phyloP scores from a whole-genome alignment of 2,113 vertebrate species.

The Cryptotis parvus region DNA sequence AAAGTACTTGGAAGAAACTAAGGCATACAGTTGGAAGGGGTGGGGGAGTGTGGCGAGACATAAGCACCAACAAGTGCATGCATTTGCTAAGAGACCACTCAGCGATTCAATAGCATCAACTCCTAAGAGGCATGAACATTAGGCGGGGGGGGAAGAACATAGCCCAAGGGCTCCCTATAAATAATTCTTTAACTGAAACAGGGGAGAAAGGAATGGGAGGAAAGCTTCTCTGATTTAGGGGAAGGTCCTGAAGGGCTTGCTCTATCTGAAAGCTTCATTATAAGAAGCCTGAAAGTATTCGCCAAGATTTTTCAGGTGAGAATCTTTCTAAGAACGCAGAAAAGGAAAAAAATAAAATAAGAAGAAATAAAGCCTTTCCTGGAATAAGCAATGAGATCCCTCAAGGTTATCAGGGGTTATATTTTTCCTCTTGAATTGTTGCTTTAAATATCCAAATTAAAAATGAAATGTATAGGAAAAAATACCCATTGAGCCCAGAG shows the following conservation, averaged over 20 bases:
- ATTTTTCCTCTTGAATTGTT: constrained; percentile 54
- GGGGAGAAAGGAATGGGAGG: constrained; percentile 55
- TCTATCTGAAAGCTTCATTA: constrained; percentile 78
- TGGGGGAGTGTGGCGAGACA: background rate
- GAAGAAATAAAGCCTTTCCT: background rate
- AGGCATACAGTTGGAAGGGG: background rate
- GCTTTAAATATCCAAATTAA: constrained; percentile 75
- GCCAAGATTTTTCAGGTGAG: constrained; percentile 76
- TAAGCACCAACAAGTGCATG: constrained; percentile 72
- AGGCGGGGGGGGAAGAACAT: constrained; percentile 47
- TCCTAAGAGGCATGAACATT: constrained; percentile 70
- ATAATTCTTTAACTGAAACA: constrained; percentile 78
- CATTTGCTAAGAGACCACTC: constrained; percentile 79
- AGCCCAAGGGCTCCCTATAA: constrained; percentile 76
- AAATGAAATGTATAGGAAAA: constrained; percentile 48
- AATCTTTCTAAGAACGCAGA: constrained; percentile 76
- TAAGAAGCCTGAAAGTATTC: constrained; percentile 66
- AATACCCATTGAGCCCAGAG: too few relatives aligned
- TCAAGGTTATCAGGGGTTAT: constrained; percentile 68
- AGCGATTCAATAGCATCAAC: constrained; percentile 58
- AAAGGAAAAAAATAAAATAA: background rate
- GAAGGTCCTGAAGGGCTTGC: constrained; percentile 71
- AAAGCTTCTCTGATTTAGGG: constrained; percentile 66
- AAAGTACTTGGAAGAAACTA: constrained; percentile 68
- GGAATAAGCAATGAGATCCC: constrained; percentile 54